Conservation (phyloP, 2,888 invertebrate genomes). For the Aradus depressus region DNA sequence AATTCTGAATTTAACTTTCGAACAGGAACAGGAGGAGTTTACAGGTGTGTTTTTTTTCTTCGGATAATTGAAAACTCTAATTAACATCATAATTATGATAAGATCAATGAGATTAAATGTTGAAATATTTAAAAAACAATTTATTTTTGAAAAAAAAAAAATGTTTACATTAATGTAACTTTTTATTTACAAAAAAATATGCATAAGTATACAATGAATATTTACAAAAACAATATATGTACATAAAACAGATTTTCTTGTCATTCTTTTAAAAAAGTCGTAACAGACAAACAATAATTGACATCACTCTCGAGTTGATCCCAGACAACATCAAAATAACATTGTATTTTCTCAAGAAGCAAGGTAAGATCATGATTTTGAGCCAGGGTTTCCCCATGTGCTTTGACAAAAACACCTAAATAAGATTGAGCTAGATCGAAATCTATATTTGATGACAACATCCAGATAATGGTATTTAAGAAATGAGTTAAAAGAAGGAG, state of each 20-base stretch:
- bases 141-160: neutral
- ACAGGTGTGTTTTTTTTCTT: too few species aligned
- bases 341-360: slow-evolving; percentile 46
- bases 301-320: slow-evolving; percentile 53
- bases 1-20: too few species aligned
- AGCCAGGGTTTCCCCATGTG: slow-evolving; percentile 53
- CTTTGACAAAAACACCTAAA: slow-evolving; percentile 74
- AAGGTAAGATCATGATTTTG: slow-evolving; percentile 44
- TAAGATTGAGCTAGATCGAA: slow-evolving; percentile 89
- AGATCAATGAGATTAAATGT: neutral
- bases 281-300: slow-evolving; percentile 62
- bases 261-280: slow-evolving; percentile 63
- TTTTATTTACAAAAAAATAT: neutral
- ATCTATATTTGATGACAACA: slow-evolving; percentile 62
- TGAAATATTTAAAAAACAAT: neutral
- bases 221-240: too few species aligned
- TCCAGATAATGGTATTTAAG: slow-evolving; percentile 56
- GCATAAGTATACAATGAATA: neutral
- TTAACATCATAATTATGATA: neutral
- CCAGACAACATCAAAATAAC: slow-evolving; percentile 53
- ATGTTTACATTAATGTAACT: neutral
- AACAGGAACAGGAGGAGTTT: too few species aligned
- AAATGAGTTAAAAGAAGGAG: slow-evolving; percentile 62
- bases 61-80: too few species aligned
- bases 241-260: too few species aligned